Conservation (phyloP, 2,888 invertebrate species). For the Pyrocoelia pectoralis region DNA sequence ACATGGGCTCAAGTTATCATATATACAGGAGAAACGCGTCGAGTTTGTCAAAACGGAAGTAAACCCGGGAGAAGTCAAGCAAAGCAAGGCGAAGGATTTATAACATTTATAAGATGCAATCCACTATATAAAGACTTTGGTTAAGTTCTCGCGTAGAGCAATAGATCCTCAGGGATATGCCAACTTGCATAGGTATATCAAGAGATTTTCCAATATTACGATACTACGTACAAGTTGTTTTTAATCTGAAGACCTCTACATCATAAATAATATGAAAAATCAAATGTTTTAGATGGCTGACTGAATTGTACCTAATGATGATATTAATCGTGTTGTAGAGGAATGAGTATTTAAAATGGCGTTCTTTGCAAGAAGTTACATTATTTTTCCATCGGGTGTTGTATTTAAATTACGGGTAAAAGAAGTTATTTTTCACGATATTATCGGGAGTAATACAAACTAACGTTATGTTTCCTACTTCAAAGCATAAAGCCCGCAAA, state of each 20-base stretch:
- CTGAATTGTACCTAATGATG: too few species aligned
- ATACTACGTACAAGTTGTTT: too few species aligned
- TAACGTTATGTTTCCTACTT: slow-evolving; percentile 44
- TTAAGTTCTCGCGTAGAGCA: slow-evolving; percentile 53
- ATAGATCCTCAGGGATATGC: slow-evolving; percentile 53
- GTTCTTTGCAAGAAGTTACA: too few species aligned
- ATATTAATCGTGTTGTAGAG: too few species aligned
- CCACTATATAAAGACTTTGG: slow-evolving; percentile 58
- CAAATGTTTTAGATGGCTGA: too few species aligned
- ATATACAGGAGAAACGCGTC: slow-evolving; percentile 50
- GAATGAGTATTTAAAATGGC: too few species aligned
- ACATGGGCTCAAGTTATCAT: slow-evolving; percentile 54
- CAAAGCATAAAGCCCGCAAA: slow-evolving; percentile 41
- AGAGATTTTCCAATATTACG: neutral
- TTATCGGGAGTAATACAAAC: slow-evolving; percentile 30
- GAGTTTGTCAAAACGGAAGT: slow-evolving; percentile 58
- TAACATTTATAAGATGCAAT: slow-evolving; percentile 58
- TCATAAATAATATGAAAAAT: too few species aligned
- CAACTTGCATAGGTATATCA: slow-evolving; percentile 49
- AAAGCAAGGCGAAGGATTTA: slow-evolving; percentile 53
- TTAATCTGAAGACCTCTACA: too few species aligned
- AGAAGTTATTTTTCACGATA: slow-evolving; percentile 6
- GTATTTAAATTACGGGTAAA: slow-evolving; percentile 1
- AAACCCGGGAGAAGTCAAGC: slow-evolving; percentile 51
- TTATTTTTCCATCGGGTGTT: neutral